These are phyloP conservation scores for Bambusicola thoracicus DNA, from an alignment of 2,113 vertebrate genomes.

Conservation along the genomic window DNA sequence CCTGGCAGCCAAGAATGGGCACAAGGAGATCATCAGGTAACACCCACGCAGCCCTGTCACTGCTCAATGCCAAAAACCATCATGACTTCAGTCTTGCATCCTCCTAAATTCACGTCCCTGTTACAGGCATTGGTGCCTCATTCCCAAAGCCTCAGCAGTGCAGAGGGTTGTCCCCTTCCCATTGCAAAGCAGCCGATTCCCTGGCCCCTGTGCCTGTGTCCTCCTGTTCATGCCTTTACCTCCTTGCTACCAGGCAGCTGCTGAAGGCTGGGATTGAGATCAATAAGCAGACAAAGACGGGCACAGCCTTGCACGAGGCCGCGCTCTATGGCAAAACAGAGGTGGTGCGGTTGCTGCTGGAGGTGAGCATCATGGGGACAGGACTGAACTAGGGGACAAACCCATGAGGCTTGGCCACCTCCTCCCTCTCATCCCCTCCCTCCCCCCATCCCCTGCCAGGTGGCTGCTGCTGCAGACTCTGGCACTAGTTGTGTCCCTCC, in stretches of 20 bases:
- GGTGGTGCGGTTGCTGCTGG: conserved; percentile 91
- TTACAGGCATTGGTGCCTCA: accelerated
- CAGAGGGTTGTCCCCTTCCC: neutral
- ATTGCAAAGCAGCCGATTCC: accelerated
- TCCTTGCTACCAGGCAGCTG: conserved; percentile 81
- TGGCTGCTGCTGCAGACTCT: neutral
- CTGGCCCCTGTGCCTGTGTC: accelerated
- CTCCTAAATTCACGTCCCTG: neutral
- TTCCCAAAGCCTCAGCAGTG: neutral
- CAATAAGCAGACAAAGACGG: conserved; percentile 92
- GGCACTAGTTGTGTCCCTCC: accelerated
- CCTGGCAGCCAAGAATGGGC: conserved; percentile 94
- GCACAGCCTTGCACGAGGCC: conserved; percentile 92
- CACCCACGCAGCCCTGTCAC: neutral
- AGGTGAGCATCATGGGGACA: conserved; percentile 71
- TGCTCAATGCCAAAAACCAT: neutral
- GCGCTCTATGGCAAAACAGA: conserved; percentile 94
- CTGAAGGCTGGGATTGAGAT: conserved; percentile 93
- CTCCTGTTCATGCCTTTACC: neutral
- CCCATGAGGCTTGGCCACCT: neutral
- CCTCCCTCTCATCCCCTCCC: accelerated
- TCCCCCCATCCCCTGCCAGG: accelerated
- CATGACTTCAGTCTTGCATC: accelerated
- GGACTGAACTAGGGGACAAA: neutral
- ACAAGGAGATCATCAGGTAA: conserved; percentile 94